These are phyloP conservation scores for Trachelus stipa DNA, from an alignment of 2,888 invertebrate genomes.

Conservation along the genomic window DNA sequence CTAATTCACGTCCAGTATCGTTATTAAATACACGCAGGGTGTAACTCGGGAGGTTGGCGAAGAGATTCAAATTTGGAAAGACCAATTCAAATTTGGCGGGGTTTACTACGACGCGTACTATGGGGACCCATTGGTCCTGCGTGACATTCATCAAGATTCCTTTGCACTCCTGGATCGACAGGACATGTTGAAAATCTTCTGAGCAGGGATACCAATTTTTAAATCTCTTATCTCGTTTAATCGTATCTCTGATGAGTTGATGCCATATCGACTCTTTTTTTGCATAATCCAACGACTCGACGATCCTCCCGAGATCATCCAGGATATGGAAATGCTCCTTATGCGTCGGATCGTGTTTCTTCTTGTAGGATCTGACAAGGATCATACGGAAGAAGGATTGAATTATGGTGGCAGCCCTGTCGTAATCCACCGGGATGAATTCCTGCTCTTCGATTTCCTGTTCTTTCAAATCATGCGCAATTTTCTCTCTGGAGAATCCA, in stretches of 20 bases:
- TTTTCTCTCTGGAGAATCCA: background rate
- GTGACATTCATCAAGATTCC: constrained; percentile 19
- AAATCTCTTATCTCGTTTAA: constrained; percentile 24
- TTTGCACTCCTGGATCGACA: constrained; percentile 38
- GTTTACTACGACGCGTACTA: constrained; percentile 38
- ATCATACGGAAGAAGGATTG: constrained; percentile 45
- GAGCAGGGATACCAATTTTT: constrained; percentile 34
- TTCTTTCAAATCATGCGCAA: background rate
- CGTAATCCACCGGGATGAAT: background rate
- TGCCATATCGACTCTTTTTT: constrained; percentile 21
- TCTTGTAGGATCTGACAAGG: constrained; percentile 32
- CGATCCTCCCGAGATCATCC: constrained; percentile 29
- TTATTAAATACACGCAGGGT: constrained; percentile 45
- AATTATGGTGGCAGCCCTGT: constrained; percentile 32
- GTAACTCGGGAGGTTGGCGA: constrained; percentile 33
- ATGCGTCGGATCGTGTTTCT: constrained; percentile 36
- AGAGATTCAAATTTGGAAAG: constrained; percentile 35
- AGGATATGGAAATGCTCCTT: constrained; percentile 28
- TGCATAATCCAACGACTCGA: constrained; percentile 33
- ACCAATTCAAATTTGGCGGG: constrained; percentile 15
- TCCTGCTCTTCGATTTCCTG: background rate
- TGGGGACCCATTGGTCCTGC: constrained; percentile 42
- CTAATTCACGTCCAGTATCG: constrained; percentile 38
- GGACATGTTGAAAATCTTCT: constrained; percentile 38
- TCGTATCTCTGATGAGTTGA: constrained; percentile 34